phyloP scores from a whole-genome alignment of 2,888 invertebrate species.

The Xestia xanthographa region DNA sequence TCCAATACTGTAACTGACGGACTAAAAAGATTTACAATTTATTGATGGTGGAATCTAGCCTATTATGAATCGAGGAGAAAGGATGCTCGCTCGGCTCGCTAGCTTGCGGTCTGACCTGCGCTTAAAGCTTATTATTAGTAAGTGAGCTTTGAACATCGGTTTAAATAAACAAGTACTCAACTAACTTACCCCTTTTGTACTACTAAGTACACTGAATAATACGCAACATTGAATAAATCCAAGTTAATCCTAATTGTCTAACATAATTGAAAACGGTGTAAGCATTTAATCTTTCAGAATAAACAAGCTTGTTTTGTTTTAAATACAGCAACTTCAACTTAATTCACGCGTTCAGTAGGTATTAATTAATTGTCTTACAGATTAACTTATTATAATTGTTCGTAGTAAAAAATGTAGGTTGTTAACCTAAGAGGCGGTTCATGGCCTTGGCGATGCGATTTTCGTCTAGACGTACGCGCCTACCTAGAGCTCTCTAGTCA shows the following conservation, averaged over 20 bases:
- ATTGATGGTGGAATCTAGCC: too few relatives aligned
- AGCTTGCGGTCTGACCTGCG: too few relatives aligned
- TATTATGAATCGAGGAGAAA: too few relatives aligned
- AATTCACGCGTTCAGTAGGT: background rate
- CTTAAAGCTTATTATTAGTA: too few relatives aligned
- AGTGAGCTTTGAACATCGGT: background rate
- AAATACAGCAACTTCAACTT: slow-evolving; percentile 6
- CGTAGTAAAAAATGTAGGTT: background rate
- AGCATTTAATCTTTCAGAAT: slow-evolving; percentile 32
- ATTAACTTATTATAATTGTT: slow-evolving; percentile 13
- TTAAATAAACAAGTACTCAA: background rate
- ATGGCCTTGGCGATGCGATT: background rate
- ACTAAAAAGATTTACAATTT: too few relatives aligned
- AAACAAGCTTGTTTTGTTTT: slow-evolving; percentile 12
- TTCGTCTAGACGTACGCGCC: background rate
- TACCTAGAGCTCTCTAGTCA: background rate
- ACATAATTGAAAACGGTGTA: slow-evolving; percentile 31
- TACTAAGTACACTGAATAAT: slow-evolving; percentile 8
- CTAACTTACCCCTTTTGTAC: background rate
- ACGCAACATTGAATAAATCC: background rate
- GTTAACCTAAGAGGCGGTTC: background rate
- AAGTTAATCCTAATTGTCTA: slow-evolving; percentile 15
- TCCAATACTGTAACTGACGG: too few relatives aligned
- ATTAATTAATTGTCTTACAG: slow-evolving; percentile 24
- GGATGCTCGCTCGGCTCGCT: too few relatives aligned